Conservation (phyloP, 1,140 invertebrate species). For the Oncopeltus fasciatus region DNA sequence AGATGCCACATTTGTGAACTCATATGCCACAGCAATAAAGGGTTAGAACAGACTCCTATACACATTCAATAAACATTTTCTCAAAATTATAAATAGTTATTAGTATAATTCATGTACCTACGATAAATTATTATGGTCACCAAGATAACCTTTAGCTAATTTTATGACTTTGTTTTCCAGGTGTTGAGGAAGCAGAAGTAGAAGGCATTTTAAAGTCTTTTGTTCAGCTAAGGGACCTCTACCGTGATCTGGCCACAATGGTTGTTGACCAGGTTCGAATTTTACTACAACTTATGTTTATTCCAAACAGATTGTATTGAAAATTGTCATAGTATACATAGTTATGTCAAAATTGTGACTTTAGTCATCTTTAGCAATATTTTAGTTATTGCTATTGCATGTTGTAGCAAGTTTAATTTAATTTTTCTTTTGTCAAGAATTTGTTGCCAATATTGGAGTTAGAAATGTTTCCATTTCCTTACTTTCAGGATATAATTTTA, state of each 20-base stretch:
- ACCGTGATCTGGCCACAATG: constrained; percentile 55
- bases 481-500: no score
- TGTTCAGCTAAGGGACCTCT: constrained; percentile 83
- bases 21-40: no score
- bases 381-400: no score
- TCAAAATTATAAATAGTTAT: no score
- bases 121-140: no score
- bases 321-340: not conserved
- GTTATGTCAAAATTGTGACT: not conserved
- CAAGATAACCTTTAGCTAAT: no score
- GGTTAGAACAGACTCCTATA: no score
- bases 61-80: no score
- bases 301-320: not conserved
- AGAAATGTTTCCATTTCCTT: constrained; percentile 6
- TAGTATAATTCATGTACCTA: no score
- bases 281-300: not conserved
- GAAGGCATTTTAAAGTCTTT: constrained; percentile 83
- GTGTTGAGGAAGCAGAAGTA: constrained; percentile 69
- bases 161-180: constrained; percentile 35
- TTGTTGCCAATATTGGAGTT: not conserved
- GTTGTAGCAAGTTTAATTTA: not conserved
- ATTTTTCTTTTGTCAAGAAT: not conserved
- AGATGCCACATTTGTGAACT: no score
- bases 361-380: not conserved
- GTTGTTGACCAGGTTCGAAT: constrained; percentile 44